These are phyloP conservation scores for Jacana jacana DNA, from an alignment of 2,113 vertebrate species.

Conservation along the genomic window DNA sequence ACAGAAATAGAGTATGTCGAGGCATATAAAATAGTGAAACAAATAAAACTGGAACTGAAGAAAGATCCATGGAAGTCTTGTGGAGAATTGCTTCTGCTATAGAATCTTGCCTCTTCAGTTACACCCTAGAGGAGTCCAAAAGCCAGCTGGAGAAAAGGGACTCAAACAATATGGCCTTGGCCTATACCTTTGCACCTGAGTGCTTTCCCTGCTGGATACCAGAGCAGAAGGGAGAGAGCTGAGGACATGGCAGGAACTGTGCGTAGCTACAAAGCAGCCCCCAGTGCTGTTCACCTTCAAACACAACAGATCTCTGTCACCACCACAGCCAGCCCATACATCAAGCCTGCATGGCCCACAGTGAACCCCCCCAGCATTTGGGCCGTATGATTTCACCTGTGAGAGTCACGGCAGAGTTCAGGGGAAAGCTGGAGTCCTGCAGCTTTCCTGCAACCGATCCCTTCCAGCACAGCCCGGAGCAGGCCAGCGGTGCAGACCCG, in stretches of 20 bases:
- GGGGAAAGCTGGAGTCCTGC: background rate
- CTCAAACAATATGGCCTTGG: background rate
- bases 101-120: background rate
- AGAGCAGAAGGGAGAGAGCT: background rate
- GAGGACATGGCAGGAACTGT: background rate
- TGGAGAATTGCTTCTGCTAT: background rate
- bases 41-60: background rate
- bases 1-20: background rate
- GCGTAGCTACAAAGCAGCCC: background rate
- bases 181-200: background rate
- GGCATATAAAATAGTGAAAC: background rate
- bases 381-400: background rate
- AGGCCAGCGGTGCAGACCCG: background rate
- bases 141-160: background rate
- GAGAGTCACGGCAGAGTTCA: background rate
- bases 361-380: background rate
- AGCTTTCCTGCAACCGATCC: background rate
- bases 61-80: background rate
- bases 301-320: background rate
- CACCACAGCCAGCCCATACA: background rate
- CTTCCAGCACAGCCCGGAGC: background rate
- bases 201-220: background rate
- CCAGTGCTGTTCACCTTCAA: background rate
- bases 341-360: background rate
- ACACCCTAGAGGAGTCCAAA: background rate